phyloP scores from a whole-genome alignment of 2,113 vertebrate species.

The Paradoxurus hermaphroditus region DNA sequence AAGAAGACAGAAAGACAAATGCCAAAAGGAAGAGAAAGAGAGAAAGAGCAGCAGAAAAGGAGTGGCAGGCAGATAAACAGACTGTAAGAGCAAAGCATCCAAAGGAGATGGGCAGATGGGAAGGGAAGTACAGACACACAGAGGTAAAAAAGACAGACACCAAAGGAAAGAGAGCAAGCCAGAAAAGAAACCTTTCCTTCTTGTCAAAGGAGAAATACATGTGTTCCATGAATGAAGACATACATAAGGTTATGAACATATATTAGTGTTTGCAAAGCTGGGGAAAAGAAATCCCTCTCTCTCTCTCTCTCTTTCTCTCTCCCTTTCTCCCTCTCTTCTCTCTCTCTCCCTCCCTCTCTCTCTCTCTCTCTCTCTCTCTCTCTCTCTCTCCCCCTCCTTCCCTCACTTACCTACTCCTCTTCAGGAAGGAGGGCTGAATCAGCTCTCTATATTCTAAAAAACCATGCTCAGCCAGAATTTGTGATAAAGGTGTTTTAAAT shows the following conservation, averaged over 20 bases:
- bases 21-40: background rate
- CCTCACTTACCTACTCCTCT: background rate
- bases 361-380: background rate
- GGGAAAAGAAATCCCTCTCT: background rate
- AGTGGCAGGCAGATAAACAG: background rate
- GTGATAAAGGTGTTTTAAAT: slow-evolving; percentile 65
- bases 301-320: background rate
- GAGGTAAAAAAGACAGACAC: background rate
- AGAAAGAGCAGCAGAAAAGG: background rate
- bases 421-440: slow-evolving; percentile 13
- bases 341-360: background rate
- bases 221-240: background rate
- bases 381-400: no score
- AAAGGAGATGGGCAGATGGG: background rate
- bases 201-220: background rate
- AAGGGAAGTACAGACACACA: background rate
- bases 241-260: background rate
- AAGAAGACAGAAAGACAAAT: background rate
- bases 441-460: slow-evolving; percentile 23
- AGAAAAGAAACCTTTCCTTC: background rate
- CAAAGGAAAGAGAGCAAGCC: background rate
- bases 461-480: slow-evolving; percentile 39
- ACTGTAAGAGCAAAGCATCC: background rate
- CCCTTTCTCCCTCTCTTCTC: background rate
- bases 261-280: background rate